phyloP scores from a whole-genome alignment of 2,888 invertebrate genomes.

The Rapana venosa region DNA sequence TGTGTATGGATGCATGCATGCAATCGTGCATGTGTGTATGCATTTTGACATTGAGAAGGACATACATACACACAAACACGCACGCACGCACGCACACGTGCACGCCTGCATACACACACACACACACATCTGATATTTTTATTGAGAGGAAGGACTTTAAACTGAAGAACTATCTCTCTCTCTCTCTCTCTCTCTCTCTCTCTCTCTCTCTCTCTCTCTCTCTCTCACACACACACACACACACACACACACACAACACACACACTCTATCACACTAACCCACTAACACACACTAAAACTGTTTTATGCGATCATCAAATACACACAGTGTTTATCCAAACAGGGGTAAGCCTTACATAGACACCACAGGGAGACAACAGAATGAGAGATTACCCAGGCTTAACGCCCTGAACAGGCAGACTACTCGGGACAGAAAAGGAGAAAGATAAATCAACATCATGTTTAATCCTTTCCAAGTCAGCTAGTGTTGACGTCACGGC shows the following conservation, averaged over 20 bases:
- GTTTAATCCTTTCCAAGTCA: too few species aligned
- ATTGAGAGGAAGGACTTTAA: too few species aligned
- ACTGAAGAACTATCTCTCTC: too few species aligned
- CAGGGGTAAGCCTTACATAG: too few species aligned
- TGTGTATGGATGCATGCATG: neutral
- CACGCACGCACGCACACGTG: neutral
- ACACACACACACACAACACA: neutral
- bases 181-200: too few species aligned
- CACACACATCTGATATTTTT: neutral
- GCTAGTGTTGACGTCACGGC: too few species aligned
- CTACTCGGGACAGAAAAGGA: neutral
- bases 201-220: too few species aligned
- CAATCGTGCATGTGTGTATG: neutral
- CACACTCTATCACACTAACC: neutral
- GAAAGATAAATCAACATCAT: neutral
- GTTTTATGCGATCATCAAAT: too few species aligned
- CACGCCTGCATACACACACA: neutral
- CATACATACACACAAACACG: conserved; percentile 15
- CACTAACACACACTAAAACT: neutral
- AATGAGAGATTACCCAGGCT: too few species aligned
- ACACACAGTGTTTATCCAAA: too few species aligned
- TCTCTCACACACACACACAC: neutral
- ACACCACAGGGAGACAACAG: too few species aligned
- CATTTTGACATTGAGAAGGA: neutral
- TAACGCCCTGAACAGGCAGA: too few species aligned